phyloP scores from a whole-genome alignment of 2,888 invertebrate genomes.

The Sicus ferrugineus region DNA sequence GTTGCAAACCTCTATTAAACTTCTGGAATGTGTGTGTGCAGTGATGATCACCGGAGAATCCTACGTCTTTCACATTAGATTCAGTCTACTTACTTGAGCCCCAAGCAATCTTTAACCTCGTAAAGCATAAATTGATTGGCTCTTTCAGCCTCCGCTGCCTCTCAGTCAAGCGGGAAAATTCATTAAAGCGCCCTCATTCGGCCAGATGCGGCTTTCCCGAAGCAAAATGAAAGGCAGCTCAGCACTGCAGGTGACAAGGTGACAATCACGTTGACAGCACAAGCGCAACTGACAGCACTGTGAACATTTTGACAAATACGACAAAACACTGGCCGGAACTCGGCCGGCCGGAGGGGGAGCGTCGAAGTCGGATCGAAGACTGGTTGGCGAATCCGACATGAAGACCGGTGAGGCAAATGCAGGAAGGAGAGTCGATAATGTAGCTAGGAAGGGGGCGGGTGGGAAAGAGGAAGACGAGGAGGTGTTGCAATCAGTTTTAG shows the following conservation, averaged over 20 bases:
- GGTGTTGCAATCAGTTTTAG: too few species aligned
- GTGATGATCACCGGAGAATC: too few species aligned
- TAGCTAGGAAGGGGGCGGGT: background rate
- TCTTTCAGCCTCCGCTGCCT: too few species aligned
- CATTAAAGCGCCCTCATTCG: background rate
- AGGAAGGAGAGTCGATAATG: too few species aligned
- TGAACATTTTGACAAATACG: constrained; percentile 3
- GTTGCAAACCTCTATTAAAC: too few species aligned
- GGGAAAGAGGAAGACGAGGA: too few species aligned
- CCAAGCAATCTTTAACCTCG: background rate
- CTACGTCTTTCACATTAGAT: too few species aligned
- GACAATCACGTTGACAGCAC: constrained; percentile 1
- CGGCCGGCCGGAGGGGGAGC: background rate
- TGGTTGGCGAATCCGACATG: background rate
- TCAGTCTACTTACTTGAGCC: too few species aligned
- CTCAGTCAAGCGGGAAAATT: background rate
- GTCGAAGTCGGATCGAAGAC: background rate
- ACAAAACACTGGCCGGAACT: background rate
- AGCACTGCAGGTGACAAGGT: constrained; percentile 17
- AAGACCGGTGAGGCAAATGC: background rate
- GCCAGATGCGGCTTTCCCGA: background rate
- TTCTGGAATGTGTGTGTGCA: too few species aligned
- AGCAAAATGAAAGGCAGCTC: constrained; percentile 1
- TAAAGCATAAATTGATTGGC: background rate
- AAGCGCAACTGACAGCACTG: constrained; percentile 1